These are phyloP conservation scores for Oreortyx pictus DNA, from an alignment of 2,797 vertebrate species.

Conservation along the genomic window DNA sequence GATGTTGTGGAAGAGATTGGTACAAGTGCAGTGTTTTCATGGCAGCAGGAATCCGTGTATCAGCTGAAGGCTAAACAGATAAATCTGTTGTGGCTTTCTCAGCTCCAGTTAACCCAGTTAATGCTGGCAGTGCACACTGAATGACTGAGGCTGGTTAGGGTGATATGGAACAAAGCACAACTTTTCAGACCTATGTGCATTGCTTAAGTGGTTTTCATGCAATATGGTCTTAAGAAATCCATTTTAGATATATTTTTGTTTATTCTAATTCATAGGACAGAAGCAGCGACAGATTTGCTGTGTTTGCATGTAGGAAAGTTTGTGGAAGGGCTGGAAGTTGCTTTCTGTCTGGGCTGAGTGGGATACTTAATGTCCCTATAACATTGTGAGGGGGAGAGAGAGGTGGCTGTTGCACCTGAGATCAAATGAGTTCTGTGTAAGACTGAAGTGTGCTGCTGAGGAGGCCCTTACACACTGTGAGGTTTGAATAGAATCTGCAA, in stretches of 20 bases:
- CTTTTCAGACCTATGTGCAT: neutral
- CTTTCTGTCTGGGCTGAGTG: neutral
- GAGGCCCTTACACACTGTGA: accelerated
- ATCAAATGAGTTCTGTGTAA: neutral
- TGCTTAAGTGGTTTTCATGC: neutral
- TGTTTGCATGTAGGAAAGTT: neutral
- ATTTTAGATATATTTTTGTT: neutral
- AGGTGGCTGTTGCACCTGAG: neutral
- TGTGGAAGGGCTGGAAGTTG: neutral
- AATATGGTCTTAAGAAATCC: neutral
- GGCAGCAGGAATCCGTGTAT: neutral
- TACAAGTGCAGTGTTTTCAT: accelerated
- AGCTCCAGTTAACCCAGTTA: neutral
- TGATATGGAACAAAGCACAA: neutral
- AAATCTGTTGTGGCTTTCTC: neutral
- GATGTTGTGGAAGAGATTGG: neutral
- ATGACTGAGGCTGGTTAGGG: neutral
- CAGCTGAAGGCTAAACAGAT: neutral
- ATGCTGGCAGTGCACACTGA: neutral
- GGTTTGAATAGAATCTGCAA: neutral
- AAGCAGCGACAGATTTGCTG: accelerated
- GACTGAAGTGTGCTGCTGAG: neutral
- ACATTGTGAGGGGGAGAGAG: neutral
- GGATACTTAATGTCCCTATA: neutral
- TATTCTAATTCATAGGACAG: neutral